Evolutionary conservation across 2,113 vertebrate genomes (phyloP).

Genomic region (Platycercus adscitus): DNA sequence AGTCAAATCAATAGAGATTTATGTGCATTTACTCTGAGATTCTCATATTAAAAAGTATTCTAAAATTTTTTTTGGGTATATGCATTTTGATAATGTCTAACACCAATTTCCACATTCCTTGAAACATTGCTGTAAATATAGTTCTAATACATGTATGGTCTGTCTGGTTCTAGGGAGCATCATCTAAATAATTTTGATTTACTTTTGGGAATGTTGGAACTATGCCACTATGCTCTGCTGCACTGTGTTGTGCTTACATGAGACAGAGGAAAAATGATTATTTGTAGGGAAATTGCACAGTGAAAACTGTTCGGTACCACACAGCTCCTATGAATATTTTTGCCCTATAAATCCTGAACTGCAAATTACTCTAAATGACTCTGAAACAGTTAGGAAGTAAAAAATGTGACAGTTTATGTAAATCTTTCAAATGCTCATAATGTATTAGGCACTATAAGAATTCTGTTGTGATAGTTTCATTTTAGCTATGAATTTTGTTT

Average conservation of each 20-base stretch:
- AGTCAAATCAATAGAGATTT: neutral
- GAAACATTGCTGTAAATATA: neutral
- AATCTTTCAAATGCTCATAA: neutral
- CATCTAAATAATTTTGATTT: neutral
- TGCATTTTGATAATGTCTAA: neutral
- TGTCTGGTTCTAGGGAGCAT: neutral
- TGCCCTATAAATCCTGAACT: neutral
- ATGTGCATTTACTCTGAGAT: neutral
- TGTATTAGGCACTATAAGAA: neutral
- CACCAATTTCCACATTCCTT: neutral
- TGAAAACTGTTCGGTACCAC: neutral
- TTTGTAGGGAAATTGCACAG: neutral
- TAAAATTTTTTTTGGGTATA: neutral
- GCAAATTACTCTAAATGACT: neutral
- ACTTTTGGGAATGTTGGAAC: neutral
- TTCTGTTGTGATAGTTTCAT: neutral
- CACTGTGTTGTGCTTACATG: neutral
- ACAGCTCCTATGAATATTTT: neutral
- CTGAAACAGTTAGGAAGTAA: neutral
- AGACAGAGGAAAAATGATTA: neutral
- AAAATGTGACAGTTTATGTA: neutral
- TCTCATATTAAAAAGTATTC: neutral
- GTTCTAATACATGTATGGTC: neutral
- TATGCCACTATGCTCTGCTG: neutral
- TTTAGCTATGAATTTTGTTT: neutral